Conservation (phyloP, 1,140 invertebrate species). For the Ectropis grisescens region DNA sequence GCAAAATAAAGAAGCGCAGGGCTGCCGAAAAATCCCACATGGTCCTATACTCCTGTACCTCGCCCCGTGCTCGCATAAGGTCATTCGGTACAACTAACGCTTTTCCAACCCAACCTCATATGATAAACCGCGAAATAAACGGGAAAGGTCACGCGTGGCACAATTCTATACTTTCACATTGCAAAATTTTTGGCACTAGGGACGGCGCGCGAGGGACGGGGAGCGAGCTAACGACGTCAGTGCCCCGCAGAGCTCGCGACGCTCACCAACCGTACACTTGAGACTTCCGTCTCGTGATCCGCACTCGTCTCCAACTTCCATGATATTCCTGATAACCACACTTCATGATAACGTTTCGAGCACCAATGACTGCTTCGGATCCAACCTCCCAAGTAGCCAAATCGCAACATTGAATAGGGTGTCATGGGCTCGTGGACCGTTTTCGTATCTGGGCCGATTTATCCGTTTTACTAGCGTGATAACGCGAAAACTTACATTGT, state of each 20-base stretch:
- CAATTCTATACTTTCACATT: constrained; percentile 68
- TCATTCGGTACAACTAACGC: constrained; percentile 32
- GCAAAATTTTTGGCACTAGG: constrained; percentile 69
- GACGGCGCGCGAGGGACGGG: constrained; percentile 43
- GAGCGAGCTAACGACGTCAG: constrained; percentile 60
- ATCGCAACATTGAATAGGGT: constrained; percentile 59
- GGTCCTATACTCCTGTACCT: too few species aligned
- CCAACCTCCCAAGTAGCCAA: constrained; percentile 45
- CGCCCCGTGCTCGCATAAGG: constrained; percentile 29
- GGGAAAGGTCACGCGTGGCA: constrained; percentile 62
- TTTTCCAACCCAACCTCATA: constrained; percentile 22
- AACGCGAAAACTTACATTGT: constrained; percentile 70
- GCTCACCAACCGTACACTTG: constrained; percentile 52
- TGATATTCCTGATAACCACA: too few species aligned
- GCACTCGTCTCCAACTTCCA: constrained; percentile 6
- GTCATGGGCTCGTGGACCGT: constrained; percentile 62
- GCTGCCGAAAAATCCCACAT: too few species aligned
- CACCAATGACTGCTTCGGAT: constrained; percentile 1
- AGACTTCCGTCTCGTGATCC: constrained; percentile 29
- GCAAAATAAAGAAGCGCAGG: too few species aligned
- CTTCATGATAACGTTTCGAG: too few species aligned
- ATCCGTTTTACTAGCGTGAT: constrained; percentile 44
- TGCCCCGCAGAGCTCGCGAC: constrained; percentile 54
- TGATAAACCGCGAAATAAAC: constrained; percentile 28
- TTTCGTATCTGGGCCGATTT: constrained; percentile 56